Evolutionary conservation across 2,113 vertebrate genomes (phyloP).

Genomic region (Salvelinus namaycush): DNA sequence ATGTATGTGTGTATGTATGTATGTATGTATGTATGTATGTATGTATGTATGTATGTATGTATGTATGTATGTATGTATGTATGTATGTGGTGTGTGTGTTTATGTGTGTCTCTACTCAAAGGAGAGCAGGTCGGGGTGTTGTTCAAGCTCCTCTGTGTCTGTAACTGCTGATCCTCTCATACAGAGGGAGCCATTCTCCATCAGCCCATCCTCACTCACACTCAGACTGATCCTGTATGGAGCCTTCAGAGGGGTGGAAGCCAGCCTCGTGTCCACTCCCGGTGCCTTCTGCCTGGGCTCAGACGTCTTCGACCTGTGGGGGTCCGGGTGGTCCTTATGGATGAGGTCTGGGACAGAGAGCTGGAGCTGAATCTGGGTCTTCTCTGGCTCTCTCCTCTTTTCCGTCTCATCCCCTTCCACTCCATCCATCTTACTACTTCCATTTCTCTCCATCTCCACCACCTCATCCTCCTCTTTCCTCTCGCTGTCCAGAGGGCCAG

Average conservation of each 20-base stretch:
- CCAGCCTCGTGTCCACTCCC: constrained; percentile 59
- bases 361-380: constrained; percentile 45
- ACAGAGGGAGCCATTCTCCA: constrained; percentile 48
- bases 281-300: constrained; percentile 70
- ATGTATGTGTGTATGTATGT: too few relatives aligned
- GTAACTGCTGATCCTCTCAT: too few relatives aligned
- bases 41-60: too few relatives aligned
- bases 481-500: not conserved
- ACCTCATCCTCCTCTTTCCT: constrained; percentile 17
- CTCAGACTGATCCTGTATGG: constrained; percentile 66
- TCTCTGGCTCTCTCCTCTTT: constrained; percentile 6
- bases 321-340: constrained; percentile 78
- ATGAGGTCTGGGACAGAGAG: constrained; percentile 88
- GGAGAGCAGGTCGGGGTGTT: constrained; percentile 89
- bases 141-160: constrained; percentile 75
- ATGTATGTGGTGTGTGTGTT: not conserved
- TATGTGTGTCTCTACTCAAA: constrained; percentile 79
- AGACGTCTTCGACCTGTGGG: constrained; percentile 33
- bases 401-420: constrained; percentile 32
- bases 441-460: constrained; percentile 7
- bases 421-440: constrained; percentile 3
- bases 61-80: too few relatives aligned
- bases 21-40: too few relatives aligned
- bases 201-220: constrained; percentile 67
- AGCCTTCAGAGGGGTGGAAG: constrained; percentile 73